Evolutionary conservation across 1,140 invertebrate genomes (phyloP).

Genomic region (Euglossa dilemma): DNA sequence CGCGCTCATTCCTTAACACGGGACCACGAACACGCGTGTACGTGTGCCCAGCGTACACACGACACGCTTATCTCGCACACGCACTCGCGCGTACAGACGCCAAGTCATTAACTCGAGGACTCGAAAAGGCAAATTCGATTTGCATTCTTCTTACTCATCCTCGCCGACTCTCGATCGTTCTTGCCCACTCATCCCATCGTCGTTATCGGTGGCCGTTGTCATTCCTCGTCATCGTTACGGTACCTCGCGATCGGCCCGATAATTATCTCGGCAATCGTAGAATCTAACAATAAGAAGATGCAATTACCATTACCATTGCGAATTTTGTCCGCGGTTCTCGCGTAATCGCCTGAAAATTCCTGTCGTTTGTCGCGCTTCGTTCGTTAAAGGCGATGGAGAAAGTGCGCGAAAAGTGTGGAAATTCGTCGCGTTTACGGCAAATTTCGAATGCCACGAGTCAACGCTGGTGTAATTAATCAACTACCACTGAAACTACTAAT

Average conservation of each 20-base stretch:
- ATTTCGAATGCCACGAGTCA: too few species aligned
- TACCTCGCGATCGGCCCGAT: background rate
- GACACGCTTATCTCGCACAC: background rate
- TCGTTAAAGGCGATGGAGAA: constrained; percentile 40
- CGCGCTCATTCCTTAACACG: background rate
- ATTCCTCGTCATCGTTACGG: background rate
- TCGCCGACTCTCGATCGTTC: background rate
- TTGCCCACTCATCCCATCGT: background rate
- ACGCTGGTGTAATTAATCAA: too few species aligned
- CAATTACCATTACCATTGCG: background rate
- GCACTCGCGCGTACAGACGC: too few species aligned
- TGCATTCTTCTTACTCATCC: background rate
- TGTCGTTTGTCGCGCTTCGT: constrained; percentile 31
- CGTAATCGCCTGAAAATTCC: constrained; percentile 47
- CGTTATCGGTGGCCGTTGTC: background rate
- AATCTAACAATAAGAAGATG: constrained; percentile 26
- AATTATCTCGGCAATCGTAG: constrained; percentile 17
- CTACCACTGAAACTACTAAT: too few species aligned
- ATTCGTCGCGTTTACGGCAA: too few species aligned
- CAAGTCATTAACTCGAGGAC: background rate
- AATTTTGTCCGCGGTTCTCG: constrained; percentile 27
- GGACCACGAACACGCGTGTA: background rate
- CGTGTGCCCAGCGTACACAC: background rate
- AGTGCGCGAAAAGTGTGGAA: too few species aligned
- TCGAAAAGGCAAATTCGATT: background rate